These are phyloP conservation scores for Neodon shergylaensis DNA, from an alignment of 2,113 vertebrate genomes.

Conservation along the genomic window DNA sequence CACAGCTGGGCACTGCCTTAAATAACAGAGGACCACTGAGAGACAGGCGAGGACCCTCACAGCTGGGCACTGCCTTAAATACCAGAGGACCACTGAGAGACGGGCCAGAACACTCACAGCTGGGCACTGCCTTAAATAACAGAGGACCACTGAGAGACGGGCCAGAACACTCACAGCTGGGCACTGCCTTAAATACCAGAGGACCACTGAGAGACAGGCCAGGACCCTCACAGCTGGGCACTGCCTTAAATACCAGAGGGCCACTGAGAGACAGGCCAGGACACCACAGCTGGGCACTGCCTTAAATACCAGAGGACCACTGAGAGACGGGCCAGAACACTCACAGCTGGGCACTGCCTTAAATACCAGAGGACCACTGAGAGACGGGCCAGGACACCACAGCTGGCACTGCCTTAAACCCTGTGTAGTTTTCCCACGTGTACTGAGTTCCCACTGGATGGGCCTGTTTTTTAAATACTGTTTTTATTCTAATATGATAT, in stretches of 20 bases:
- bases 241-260: not conserved
- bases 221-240: not conserved
- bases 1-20: not conserved
- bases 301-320: no score
- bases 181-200: fast-evolving
- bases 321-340: no score
- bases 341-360: no score
- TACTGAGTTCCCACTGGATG: not conserved
- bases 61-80: no score
- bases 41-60: no score
- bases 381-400: not conserved
- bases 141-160: fast-evolving
- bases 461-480: not conserved
- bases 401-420: not conserved
- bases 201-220: not conserved
- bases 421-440: fast-evolving
- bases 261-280: no score
- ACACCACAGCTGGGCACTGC: no score
- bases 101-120: no score
- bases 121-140: no score
- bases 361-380: fast-evolving
- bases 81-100: no score
- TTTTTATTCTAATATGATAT: not conserved
- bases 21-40: no score
- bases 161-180: not conserved